phyloP scores from a whole-genome alignment of 2,797 vertebrate genomes.

The Pristis pectinata region DNA sequence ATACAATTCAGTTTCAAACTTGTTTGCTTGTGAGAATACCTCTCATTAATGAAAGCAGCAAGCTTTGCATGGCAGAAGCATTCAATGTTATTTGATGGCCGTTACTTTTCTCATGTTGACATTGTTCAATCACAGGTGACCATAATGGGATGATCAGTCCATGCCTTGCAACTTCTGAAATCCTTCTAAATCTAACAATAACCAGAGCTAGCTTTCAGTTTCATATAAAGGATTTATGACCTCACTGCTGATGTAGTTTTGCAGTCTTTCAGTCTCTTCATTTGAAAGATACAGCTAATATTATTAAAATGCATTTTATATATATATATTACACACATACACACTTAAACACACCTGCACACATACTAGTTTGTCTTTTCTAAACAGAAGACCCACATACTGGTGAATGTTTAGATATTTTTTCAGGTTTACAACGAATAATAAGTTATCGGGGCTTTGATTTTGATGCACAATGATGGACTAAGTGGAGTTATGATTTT shows the following conservation, averaged over 20 bases:
- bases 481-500: background rate
- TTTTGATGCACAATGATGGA: background rate
- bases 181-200: constrained; percentile 7
- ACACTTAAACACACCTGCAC: too few species aligned
- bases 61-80: background rate
- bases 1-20: background rate
- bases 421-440: background rate
- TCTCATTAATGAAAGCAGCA: background rate
- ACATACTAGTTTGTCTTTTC: too few species aligned
- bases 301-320: background rate
- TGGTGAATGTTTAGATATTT: background rate
- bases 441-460: background rate
- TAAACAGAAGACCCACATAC: background rate
- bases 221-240: constrained; percentile 21
- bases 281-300: background rate
- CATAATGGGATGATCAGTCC: background rate
- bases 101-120: background rate
- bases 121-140: constrained; percentile 7
- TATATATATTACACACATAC: background rate
- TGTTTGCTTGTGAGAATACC: background rate
- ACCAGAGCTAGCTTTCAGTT: constrained; percentile 16
- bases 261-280: background rate
- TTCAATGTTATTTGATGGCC: background rate
- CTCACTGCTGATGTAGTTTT: background rate
- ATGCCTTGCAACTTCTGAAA: background rate